phyloP scores from a whole-genome alignment of 2,797 vertebrate genomes.

The Sebastiscus albofasciatus region DNA sequence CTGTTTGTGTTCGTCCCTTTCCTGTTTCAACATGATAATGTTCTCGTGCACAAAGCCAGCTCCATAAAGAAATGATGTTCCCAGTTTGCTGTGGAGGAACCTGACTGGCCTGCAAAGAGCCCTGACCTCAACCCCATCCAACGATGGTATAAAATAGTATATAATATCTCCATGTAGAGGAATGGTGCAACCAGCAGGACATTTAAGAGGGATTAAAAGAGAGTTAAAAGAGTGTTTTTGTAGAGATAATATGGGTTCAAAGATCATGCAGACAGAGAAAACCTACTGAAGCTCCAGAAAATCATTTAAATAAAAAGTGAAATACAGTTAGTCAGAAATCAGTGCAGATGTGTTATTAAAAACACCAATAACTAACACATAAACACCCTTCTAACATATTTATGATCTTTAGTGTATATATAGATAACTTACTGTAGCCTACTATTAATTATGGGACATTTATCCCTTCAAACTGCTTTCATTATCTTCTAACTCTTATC shows the following conservation, averaged over 20 bases:
- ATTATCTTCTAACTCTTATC: neutral
- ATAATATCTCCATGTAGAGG: neutral
- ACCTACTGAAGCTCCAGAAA: neutral
- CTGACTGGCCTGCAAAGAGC: no score
- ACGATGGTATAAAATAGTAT: neutral
- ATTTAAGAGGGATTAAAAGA: neutral
- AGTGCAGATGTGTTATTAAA: neutral
- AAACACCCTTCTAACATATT: neutral
- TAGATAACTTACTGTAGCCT: no score
- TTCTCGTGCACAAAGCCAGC: no score
- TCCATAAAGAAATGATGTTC: no score
- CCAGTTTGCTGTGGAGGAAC: no score
- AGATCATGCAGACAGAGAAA: neutral
- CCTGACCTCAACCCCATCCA: neutral
- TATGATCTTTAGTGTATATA: neutral
- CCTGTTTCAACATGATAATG: no score
- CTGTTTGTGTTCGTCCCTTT: neutral
- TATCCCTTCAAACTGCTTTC: neutral
- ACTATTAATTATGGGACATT: neutral
- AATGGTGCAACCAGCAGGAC: neutral
- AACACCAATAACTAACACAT: neutral
- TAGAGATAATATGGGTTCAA: neutral
- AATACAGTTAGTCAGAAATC: neutral
- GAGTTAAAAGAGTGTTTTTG: no score
- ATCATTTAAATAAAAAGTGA: neutral